Conservation (phyloP, 2,888 invertebrate species). For the Galeopsomyia nigrocyanea region DNA sequence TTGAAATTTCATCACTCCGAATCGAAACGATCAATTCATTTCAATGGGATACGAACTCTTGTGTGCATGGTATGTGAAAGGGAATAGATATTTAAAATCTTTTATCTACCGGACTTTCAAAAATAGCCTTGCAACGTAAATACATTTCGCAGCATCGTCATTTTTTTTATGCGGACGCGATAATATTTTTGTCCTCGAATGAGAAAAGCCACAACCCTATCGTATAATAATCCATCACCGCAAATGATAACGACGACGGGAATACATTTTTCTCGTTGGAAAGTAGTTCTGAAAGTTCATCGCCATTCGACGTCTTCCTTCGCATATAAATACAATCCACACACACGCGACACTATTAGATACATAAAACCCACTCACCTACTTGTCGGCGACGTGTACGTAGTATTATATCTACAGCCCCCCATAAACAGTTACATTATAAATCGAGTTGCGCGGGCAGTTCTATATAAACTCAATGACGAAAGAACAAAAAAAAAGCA, state of each 20-base stretch:
- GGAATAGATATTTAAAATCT: too few relatives aligned
- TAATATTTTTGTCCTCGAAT: slow-evolving; percentile 3
- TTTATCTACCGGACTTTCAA: too few relatives aligned
- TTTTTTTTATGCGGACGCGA: neutral
- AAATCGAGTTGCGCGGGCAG: neutral
- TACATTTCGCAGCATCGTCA: too few relatives aligned
- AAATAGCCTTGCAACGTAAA: too few relatives aligned
- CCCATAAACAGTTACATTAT: neutral
- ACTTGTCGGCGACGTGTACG: neutral
- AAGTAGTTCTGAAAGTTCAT: slow-evolving; percentile 26
- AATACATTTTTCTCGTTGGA: slow-evolving; percentile 18
- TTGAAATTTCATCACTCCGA: too few relatives aligned
- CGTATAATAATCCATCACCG: neutral
- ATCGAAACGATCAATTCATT: too few relatives aligned
- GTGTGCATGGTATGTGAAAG: too few relatives aligned
- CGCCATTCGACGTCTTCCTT: slow-evolving; percentile 12
- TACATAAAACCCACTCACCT: slow-evolving; percentile 22
- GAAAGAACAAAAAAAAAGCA: neutral
- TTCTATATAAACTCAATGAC: neutral
- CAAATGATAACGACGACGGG: neutral
- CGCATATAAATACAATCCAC: slow-evolving; percentile 18
- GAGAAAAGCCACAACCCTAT: slow-evolving; percentile 1
- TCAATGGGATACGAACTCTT: too few relatives aligned
- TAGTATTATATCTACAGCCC: neutral
- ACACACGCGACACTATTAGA: slow-evolving; percentile 8